These are phyloP conservation scores for Scaptomyza flava DNA, from an alignment of 2,888 invertebrate genomes.

Conservation along the genomic window DNA sequence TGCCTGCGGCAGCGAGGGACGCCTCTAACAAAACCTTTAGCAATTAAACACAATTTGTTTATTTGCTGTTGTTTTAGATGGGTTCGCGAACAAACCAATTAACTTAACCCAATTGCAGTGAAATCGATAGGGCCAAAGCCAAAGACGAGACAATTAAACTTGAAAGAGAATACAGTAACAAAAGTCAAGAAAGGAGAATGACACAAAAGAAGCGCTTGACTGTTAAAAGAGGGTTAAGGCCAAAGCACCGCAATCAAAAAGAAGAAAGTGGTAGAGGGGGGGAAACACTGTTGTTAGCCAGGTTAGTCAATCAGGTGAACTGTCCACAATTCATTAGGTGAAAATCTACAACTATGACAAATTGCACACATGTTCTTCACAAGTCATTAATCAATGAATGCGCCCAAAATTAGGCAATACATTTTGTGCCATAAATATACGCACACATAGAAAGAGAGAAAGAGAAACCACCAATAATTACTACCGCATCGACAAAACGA, in stretches of 20 bases:
- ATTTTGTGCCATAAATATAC: conserved; percentile 44
- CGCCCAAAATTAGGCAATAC: conserved; percentile 56
- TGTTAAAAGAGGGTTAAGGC: conserved; percentile 73
- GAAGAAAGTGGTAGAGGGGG: neutral
- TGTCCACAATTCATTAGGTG: conserved; percentile 28
- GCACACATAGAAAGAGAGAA: conserved; percentile 39
- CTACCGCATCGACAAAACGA: neutral
- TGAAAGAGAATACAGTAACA: conserved; percentile 54
- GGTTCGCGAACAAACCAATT: conserved; percentile 34
- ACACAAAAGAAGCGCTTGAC: conserved; percentile 42
- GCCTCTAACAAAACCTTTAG: conserved; percentile 44
- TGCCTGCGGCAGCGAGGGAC: conserved; percentile 8
- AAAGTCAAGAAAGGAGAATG: conserved; percentile 31
- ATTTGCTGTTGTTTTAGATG: neutral
- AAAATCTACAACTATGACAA: conserved; percentile 17
- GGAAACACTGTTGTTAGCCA: conserved; percentile 4
- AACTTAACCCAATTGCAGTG: conserved; percentile 53
- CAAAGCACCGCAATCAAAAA: conserved; percentile 25
- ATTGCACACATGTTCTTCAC: conserved; percentile 25
- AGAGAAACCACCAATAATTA: conserved; percentile 15
- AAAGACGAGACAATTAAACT: conserved; percentile 69
- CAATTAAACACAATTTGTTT: conserved; percentile 54
- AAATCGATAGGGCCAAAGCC: conserved; percentile 63
- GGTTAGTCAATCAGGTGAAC: conserved; percentile 14
- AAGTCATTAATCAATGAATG: conserved; percentile 53